These are phyloP conservation scores for Aviceda leuphotes DNA, from an alignment of 2,797 vertebrate genomes.

Conservation along the genomic window DNA sequence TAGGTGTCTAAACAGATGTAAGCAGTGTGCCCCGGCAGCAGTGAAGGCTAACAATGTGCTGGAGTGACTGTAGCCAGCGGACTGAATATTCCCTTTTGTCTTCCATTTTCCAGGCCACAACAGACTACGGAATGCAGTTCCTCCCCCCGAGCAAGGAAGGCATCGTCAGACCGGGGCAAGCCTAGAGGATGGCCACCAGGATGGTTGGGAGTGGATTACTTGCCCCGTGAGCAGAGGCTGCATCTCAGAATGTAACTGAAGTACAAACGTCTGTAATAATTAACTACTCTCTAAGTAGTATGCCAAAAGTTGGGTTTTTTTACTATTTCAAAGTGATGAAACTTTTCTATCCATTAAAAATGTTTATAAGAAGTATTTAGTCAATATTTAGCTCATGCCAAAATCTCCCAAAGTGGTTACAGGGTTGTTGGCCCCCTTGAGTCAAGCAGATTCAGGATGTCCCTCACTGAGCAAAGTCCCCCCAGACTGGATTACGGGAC, in stretches of 20 bases:
- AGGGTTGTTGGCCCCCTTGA: background rate
- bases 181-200: background rate
- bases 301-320: background rate
- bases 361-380: background rate
- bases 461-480: background rate
- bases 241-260: background rate
- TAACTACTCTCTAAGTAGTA: background rate
- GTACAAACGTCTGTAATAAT: background rate
- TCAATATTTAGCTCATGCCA: background rate
- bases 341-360: background rate
- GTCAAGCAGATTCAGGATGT: background rate
- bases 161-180: background rate
- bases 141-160: background rate
- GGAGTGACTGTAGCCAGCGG: background rate
- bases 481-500: background rate
- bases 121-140: background rate
- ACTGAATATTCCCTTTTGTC: background rate
- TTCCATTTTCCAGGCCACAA: background rate
- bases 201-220: background rate
- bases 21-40: background rate
- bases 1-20: background rate
- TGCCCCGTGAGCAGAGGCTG: background rate
- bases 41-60: background rate
- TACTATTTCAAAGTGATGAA: background rate
- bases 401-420: background rate